Base-by-base conservation (phyloP, 2,888 invertebrate genomes). In the Caprella mutica region DNA sequence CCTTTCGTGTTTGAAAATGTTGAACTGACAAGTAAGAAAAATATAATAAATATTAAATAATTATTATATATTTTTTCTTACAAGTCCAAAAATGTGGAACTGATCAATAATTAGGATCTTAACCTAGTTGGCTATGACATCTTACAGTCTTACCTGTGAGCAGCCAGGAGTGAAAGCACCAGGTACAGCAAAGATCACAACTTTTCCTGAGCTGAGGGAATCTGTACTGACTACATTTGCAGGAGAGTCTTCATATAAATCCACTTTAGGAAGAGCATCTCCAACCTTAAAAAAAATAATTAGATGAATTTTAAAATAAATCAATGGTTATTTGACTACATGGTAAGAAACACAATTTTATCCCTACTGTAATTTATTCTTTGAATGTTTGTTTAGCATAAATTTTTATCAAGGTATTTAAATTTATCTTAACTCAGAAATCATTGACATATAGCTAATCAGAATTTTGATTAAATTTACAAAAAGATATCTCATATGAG, bases 141-240 rank as follows among this genome's bases (percentile, higher is more conserved):
- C 9, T 21, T 19, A 14, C 17, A 29, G 26, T 12, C 65, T 65
- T 70, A 84, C 86, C 77, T 85, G 83, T 0, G 89, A 87, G 71
- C 93, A 93, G 5, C 89, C 90, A 6, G 93, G 93, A 1, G 93
- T 93, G 70, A 91, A 94, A 3, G 93, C 93, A 6, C 94, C 94
- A 17, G 93, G 93, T 9, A 94, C 91, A 23, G 84, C 93, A 71
- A 94, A 90, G 56, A 93, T 72, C 9, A 93, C 78, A 0, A 90
- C 79, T 70, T 88, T 92, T 70, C 90, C 91, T 19, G 84, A 85
- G 35, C 79, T 73, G 56, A 85, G 72, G 17, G 87, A 80, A 2
- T 78, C 76, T 39, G 85, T 76, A 72, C 86, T 88, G 5, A 94
- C 85, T 75, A 89, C 90, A 67, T 85, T 87, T 0, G 84, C 84